phyloP scores from a whole-genome alignment of 2,797 vertebrate species.

The Chaetophractus vellerosus region DNA sequence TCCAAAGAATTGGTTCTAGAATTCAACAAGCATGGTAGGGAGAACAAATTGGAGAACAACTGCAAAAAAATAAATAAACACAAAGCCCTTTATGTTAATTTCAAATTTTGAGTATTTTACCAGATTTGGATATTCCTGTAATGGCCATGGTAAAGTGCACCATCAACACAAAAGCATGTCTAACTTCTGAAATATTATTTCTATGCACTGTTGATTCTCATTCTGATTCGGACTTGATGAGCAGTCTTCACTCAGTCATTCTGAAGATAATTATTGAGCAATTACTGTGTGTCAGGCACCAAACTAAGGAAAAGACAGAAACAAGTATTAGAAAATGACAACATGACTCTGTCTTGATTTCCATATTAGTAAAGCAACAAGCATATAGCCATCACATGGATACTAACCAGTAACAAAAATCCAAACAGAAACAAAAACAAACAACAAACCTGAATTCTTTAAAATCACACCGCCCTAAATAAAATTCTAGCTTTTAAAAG shows the following conservation, averaged over 20 bases:
- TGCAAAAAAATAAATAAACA: background rate
- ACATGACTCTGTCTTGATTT: background rate
- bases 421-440: background rate
- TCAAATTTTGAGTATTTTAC: conserved; percentile 5
- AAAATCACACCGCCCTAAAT: conserved; percentile 35
- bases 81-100: background rate
- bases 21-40: background rate
- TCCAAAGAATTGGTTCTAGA: background rate
- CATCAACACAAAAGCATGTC: background rate
- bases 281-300: background rate
- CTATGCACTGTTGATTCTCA: background rate
- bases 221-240: background rate
- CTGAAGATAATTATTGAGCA: background rate
- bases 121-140: background rate
- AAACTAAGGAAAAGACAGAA: background rate
- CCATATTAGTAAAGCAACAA: background rate
- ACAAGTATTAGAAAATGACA: background rate
- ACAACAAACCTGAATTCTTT: background rate
- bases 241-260: background rate
- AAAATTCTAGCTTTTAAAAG: conserved; percentile 55
- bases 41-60: background rate
- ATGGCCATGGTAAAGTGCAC: background rate
- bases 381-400: background rate
- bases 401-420: background rate
- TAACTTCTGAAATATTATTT: conserved; percentile 2